These are phyloP conservation scores for Diloba caeruleocephala DNA, from an alignment of 2,888 invertebrate species.

Conservation along the genomic window DNA sequence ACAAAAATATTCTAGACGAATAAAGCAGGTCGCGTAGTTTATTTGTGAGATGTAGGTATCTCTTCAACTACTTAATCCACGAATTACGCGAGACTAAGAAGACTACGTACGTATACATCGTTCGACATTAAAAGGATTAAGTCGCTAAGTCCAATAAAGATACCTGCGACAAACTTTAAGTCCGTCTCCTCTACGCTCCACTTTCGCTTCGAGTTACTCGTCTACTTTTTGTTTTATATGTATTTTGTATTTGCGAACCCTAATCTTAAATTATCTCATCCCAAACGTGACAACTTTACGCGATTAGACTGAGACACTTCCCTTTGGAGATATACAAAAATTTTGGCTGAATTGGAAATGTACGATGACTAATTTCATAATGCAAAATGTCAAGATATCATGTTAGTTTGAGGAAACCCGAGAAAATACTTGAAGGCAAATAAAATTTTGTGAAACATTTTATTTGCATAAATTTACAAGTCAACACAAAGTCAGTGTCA, in stretches of 20 bases:
- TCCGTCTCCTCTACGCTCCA: conserved; percentile 47
- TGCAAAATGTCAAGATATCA: conserved; percentile 1
- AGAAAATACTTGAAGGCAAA: background rate
- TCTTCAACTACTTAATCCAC: conserved; percentile 3
- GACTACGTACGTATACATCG: conserved; percentile 5
- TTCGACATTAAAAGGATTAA: conserved; percentile 48
- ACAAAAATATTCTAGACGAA: too few relatives aligned
- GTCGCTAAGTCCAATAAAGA: conserved; percentile 43
- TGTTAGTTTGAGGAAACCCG: background rate
- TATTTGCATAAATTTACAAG: too few relatives aligned
- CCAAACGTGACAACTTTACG: conserved; percentile 67
- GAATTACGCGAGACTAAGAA: background rate
- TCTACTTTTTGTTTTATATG: conserved; percentile 64
- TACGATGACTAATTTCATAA: conserved; percentile 14
- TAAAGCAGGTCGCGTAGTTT: background rate
- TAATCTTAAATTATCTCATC: conserved; percentile 68
- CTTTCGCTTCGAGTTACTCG: conserved; percentile 41
- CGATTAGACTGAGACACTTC: conserved; percentile 48
- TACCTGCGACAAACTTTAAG: conserved; percentile 56
- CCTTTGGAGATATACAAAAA: conserved; percentile 2
- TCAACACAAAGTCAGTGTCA: too few relatives aligned
- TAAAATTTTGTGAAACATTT: too few relatives aligned
- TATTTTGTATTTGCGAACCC: conserved; percentile 66
- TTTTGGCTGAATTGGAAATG: conserved; percentile 16
- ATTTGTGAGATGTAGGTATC: background rate